Evolutionary conservation across 2,113 vertebrate species (phyloP).

Genomic region (Orycteropus afer): DNA sequence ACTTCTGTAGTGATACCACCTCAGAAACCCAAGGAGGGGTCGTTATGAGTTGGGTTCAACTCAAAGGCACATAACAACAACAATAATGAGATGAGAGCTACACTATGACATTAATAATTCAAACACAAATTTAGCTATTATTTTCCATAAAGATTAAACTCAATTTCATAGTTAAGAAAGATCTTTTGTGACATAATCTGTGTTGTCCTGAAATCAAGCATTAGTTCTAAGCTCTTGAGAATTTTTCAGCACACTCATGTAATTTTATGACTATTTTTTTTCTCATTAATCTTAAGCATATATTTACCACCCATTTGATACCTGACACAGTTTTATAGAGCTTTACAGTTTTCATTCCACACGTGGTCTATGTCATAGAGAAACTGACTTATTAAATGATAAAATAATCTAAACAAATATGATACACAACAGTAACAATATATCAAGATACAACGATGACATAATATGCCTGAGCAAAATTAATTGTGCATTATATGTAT

Average conservation of each 20-base stretch:
- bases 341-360: not conserved
- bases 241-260: not conserved
- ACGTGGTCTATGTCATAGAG: not conserved
- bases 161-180: not conserved
- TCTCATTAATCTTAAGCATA: not conserved
- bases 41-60: no score
- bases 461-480: conserved; percentile 34
- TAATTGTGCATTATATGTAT: not conserved
- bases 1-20: no score
- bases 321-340: not conserved
- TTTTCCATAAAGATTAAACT: conserved; percentile 32
- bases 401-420: conserved; percentile 44
- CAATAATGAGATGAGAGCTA: not conserved
- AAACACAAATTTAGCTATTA: not conserved
- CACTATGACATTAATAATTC: not conserved
- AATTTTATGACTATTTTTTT: not conserved
- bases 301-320: not conserved
- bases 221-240: not conserved
- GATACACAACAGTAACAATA: not conserved
- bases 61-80: no score
- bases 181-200: not conserved
- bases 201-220: conserved; percentile 14
- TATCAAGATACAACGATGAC: not conserved
- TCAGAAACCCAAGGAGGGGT: no score
- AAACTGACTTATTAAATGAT: conserved; percentile 41